Base-by-base conservation (phyloP, 2,888 invertebrate genomes). In the Machimus atricapillus region DNA sequence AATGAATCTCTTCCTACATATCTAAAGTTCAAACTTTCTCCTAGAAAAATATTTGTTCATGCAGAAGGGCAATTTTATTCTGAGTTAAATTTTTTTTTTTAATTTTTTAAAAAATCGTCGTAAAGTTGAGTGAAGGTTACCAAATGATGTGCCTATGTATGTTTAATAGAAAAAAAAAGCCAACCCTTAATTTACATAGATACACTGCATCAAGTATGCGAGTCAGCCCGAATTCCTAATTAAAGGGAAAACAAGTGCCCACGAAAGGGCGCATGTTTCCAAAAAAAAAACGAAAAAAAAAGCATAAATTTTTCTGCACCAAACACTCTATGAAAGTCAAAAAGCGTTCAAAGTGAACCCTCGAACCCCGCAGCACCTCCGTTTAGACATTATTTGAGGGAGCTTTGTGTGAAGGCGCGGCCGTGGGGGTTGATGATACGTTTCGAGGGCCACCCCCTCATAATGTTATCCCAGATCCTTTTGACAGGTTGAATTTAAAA, bases 401-500 rank as follows among this genome's bases (percentile, higher is more conserved):
- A 66, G 12, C 27, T 66, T 76, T 76, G 31, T 34, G 34, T 66
- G 66, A 66, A 66, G 23, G 66, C 27, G 66, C 66, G 66, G 27
- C 66, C 66, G 27, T 66, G 66, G 9, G 66, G 66, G 66, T 66
- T 66, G 23, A 66, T 66, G 66, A 66, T 27, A 66, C 23, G 27
- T 23, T 23, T 66, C 27, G 12, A 66, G 66, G 23, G 66, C 66
- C 66, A 4, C 66, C 56, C 27, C 81, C 46, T 31, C 34, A 52
- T 56, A 81, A 81, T 56, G 81, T 27, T 52, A 81, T 81, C 81
- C 81, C 52, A 52, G 27, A 81, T 52, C 52, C 81, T 27, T 56
- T 81, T 81, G 34, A 52, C 31, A 81, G 27, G 52, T 52, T 81
- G 81, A 81, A 81, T 81, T 81, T 81, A 52, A 81, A 81, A 81